Evolutionary conservation across 2,888 invertebrate species (phyloP).

Genomic region (Aromia moschata): DNA sequence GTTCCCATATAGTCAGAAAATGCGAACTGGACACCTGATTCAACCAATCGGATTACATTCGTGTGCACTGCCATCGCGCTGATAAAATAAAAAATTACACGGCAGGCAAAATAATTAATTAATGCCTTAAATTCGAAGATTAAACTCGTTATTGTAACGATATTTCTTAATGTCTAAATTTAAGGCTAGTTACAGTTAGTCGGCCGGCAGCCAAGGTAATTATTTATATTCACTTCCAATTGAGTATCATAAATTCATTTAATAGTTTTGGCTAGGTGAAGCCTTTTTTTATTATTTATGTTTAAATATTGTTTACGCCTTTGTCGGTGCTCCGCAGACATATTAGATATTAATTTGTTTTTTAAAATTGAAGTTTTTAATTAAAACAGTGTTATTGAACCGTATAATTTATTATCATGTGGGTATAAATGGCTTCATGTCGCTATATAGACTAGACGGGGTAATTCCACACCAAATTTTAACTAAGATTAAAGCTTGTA

Average conservation of each 20-base stretch:
- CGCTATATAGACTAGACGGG: no score
- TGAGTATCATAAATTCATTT: constrained; percentile 10
- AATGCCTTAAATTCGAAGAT: not conserved
- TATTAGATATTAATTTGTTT: constrained; percentile 4
- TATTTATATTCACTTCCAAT: constrained; percentile 14
- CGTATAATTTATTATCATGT: constrained; percentile 29
- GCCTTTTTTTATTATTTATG: constrained; percentile 22
- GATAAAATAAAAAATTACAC: not conserved
- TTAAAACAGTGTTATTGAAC: constrained; percentile 23
- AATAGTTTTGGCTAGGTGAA: no score
- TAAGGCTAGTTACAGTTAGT: constrained; percentile 18
- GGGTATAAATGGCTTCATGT: no score
- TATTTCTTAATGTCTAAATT: constrained; percentile 13
- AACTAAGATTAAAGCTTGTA: no score
- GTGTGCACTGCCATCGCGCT: not conserved
- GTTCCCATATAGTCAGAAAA: no score
- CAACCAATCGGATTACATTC: not conserved
- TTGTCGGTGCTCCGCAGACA: constrained; percentile 9
- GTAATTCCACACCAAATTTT: no score
- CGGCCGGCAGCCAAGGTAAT: not conserved
- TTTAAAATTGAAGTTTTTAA: not conserved
- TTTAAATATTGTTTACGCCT: constrained; percentile 7
- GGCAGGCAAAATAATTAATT: not conserved
- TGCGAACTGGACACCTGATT: no score
- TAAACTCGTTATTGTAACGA: constrained; percentile 2